These are phyloP conservation scores for Oreortyx pictus DNA, from an alignment of 2,797 vertebrate species.

Conservation along the genomic window DNA sequence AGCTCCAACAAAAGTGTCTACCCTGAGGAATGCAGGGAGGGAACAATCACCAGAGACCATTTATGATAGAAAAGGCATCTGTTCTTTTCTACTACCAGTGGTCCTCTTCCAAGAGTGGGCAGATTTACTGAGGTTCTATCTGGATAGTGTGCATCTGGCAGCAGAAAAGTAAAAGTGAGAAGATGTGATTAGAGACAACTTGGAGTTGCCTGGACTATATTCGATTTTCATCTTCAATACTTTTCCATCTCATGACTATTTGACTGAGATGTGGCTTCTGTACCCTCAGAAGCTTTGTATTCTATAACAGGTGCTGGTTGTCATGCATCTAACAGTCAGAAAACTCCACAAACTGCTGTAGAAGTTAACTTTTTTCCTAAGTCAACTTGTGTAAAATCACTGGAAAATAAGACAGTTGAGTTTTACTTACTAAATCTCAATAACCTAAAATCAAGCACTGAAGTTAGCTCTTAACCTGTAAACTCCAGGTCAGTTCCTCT, in stretches of 20 bases:
- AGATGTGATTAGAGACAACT: neutral
- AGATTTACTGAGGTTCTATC: neutral
- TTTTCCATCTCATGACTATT: neutral
- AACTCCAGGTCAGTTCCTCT: neutral
- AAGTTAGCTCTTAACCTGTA: neutral
- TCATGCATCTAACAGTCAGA: neutral
- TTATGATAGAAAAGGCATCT: too few species aligned
- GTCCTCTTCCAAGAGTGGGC: accelerated
- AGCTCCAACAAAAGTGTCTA: neutral
- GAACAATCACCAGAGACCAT: too few species aligned
- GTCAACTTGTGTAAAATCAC: neutral
- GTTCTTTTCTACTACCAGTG: neutral
- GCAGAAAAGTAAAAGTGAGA: neutral
- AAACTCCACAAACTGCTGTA: neutral
- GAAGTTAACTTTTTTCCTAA: neutral
- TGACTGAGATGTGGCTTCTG: neutral
- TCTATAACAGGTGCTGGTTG: neutral
- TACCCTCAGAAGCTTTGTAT: too few species aligned
- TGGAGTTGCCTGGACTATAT: neutral
- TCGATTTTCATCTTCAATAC: neutral
- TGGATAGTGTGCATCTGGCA: neutral
- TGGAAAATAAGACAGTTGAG: neutral
- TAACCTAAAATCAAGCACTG: neutral
- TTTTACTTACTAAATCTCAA: neutral
- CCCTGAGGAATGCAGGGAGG: neutral